phyloP scores from a whole-genome alignment of 1,140 invertebrate species.

The Pentalonia nigronervosa region DNA sequence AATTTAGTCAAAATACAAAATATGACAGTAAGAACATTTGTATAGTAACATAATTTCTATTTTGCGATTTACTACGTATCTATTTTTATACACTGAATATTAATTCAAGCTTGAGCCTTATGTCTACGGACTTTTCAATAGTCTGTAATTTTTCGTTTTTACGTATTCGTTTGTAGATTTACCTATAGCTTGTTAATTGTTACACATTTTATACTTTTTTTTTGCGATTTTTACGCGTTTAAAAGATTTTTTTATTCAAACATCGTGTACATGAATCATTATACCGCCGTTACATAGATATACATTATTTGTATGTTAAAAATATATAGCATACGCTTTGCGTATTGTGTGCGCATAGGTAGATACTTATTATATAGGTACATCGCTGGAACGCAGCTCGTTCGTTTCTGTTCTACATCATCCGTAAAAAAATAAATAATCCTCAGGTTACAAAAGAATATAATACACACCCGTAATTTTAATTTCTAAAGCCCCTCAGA shows the following conservation, averaged over 20 bases:
- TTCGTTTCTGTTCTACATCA: neutral
- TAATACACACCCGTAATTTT: neutral
- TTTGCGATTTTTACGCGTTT: neutral
- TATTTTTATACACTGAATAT: neutral
- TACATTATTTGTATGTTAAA: constrained; percentile 7
- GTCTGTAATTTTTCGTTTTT: neutral
- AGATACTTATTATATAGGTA: neutral
- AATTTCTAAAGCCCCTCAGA: neutral
- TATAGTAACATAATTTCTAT: no score
- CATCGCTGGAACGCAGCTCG: neutral
- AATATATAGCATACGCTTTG: neutral
- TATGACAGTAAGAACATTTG: no score
- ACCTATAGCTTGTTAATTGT: neutral
- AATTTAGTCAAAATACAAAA: neutral
- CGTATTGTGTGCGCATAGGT: neutral
- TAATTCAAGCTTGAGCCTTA: neutral
- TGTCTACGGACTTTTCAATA: neutral
- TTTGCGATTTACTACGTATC: neutral
- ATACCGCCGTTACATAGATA: neutral
- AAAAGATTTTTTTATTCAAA: neutral
- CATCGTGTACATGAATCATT: neutral
- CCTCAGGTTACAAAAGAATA: neutral
- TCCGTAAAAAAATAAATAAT: neutral
- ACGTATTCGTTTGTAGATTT: neutral
- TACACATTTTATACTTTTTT: neutral